Conservation (phyloP, 1,140 invertebrate species). For the Campoletis sonorensis region DNA sequence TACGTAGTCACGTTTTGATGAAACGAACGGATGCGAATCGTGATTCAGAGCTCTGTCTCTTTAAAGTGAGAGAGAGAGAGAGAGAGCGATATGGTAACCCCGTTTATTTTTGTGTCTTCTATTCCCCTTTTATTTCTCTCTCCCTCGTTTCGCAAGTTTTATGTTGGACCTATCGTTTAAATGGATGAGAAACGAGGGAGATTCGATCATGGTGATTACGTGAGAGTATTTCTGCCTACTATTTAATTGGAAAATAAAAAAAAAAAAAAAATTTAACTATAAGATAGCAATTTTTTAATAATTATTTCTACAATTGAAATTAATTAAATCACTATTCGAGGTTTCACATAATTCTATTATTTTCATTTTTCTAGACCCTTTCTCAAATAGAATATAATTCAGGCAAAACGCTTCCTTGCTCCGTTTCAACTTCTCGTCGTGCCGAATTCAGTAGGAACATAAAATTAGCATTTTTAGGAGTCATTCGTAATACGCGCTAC, state of each 20-base stretch:
- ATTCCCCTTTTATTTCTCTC: neutral
- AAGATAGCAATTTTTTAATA: no score
- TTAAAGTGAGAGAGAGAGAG: neutral
- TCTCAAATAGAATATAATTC: neutral
- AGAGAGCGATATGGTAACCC: neutral
- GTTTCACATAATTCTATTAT: neutral
- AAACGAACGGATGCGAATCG: conserved; percentile 51
- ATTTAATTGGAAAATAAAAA: no score
- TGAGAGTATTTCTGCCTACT: neutral
- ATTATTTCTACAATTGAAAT: no score
- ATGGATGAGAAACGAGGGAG: conserved; percentile 4
- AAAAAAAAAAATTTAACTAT: no score
- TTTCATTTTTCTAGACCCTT: neutral
- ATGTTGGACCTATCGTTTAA: neutral
- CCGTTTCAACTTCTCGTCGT: neutral
- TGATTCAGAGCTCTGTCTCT: conserved; percentile 36
- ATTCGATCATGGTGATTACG: neutral
- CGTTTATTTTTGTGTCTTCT: neutral
- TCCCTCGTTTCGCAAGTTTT: neutral
- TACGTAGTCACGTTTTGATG: conserved; percentile 53
- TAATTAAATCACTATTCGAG: no score
- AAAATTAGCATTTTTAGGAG: conserved; percentile 53
- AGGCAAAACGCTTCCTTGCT: neutral
- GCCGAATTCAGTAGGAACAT: neutral
- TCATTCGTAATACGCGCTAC: conserved; percentile 37